Evolutionary conservation across 2,797 vertebrate genomes (phyloP), one percentile per base, ranked within the genome.

Genomic region (Nyctalus aviator): DNA sequence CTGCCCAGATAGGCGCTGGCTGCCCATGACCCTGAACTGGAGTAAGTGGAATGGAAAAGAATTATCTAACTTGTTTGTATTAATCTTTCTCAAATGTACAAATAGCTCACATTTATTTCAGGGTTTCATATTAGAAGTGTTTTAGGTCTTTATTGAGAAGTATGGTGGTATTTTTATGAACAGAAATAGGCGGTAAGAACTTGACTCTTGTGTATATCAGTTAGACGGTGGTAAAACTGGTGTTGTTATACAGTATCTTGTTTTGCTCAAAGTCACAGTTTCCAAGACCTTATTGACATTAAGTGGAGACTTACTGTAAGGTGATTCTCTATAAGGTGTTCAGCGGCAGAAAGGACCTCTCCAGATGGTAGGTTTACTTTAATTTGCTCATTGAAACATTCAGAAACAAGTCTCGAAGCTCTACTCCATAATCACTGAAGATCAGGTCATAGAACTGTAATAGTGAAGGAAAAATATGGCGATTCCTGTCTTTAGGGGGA

Each of bases 301-400:
- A 30, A 81, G 55, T 21, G 27, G 59, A 57, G 78, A 30, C 14
- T 62, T 30, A 62, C 3, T 81, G 55, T 13, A 44, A 0, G 4
- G 59, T 32, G 13, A 50, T 86, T 85, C 44, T 96, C 30, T 84
- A 2, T 84, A 79, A 75, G 46, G 53, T 77, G 17, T 5, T 85
- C 23, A 41, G 5, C 84, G 57, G n/a, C 3, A 68, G 46, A 95
- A 93, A 79, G 11, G 62, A 82, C 2, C 46, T 69, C 14, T 35
- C 12, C 8, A 50, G 21, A 53, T 48, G 23, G 23, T 48, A 41
- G 30, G 48, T 71, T 92, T 88, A 84, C 79, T 92, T 95, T 62
- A 84, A 73, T 94, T 90, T 92, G 20, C 30, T 90, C 48, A 82
- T 73, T 23, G 35, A 87, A 44, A 88, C 66, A 17, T 90, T 88